phyloP scores from a whole-genome alignment of 2,888 invertebrate species.

The Ophion ventricosus region DNA sequence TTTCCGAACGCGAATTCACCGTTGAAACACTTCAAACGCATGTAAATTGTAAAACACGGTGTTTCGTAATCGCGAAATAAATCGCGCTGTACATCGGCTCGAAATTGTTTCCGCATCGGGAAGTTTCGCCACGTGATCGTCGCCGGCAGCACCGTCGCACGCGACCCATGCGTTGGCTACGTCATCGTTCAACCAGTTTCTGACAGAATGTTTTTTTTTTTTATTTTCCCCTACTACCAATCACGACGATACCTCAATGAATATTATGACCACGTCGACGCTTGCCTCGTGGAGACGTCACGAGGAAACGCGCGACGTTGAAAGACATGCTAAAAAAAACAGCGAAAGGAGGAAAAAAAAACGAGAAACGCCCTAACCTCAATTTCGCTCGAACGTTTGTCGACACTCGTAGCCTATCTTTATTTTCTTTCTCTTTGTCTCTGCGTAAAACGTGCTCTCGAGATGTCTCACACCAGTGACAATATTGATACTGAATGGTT shows the following conservation, averaged over 20 bases:
- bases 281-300: neutral
- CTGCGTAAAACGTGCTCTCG: neutral
- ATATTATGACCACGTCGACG: neutral
- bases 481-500: neutral
- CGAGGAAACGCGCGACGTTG: neutral
- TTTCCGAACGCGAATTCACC: no score
- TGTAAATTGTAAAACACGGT: no score
- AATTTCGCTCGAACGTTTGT: slow-evolving; percentile 46
- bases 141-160: slow-evolving; percentile 69
- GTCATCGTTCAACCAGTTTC: slow-evolving; percentile 68
- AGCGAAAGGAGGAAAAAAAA: neutral
- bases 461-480: neutral
- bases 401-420: slow-evolving; percentile 38
- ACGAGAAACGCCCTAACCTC: slow-evolving; percentile 47
- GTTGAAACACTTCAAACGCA: no score
- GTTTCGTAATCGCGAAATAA: neutral
- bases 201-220: slow-evolving; percentile 67
- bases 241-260: neutral
- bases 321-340: neutral
- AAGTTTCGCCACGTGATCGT: slow-evolving; percentile 47
- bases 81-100: neutral
- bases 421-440: no score
- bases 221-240: neutral
- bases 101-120: neutral
- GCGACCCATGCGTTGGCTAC: slow-evolving; percentile 69